Base-by-base conservation (phyloP, 2,797 vertebrate genomes). In the Emys orbicularis region DNA sequence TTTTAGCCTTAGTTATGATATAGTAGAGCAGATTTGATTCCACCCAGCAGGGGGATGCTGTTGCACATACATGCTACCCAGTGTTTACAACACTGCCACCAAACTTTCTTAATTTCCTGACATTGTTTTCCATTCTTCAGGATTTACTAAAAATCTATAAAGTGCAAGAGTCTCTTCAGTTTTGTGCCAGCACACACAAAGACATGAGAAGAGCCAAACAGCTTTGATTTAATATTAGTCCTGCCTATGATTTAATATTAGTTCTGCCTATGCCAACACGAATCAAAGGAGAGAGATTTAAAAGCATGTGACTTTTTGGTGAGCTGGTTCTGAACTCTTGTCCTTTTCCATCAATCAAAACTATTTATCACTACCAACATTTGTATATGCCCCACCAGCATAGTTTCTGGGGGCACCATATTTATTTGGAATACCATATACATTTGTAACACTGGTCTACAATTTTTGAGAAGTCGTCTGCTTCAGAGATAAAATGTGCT, bases 41-140 rank as follows among this genome's bases (percentile, higher is more conserved):
- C 85, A 86, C 57, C 82, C 77, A 94, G 50, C 3, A 10, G n/a
- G 27, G 27, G 21, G 90, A 79, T 12, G 76, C 68, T n/a, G 15
- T 16, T n/a, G 12, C 90, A 89, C 61, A 83, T 80, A 68, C 2
- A 80, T 21, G 12, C 37, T 47, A 52, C 25, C 83, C 18, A 77
- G 80, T 94, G 93, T 88, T 83, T 82, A 76, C 89, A 88, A 56
- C 85, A 90, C 61, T 91, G 41, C 21, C 81, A 21, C 65, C 31
- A 83, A 47, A 53, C 29, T 56, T 59, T 41, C 65, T 88, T 95
- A 44, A 84, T 85, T 86, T 94, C 85, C 12, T 92, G 53, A 37
- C 84, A n/a, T 54, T 81, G 50, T 18, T 91, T 31, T 37, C 37
- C 2, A 96, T 84, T 49, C 0, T 2, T 5, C 79, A 50, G 3